Evolutionary conservation across 2,113 vertebrate genomes (phyloP).

Genomic region (Panthera tigris): DNA sequence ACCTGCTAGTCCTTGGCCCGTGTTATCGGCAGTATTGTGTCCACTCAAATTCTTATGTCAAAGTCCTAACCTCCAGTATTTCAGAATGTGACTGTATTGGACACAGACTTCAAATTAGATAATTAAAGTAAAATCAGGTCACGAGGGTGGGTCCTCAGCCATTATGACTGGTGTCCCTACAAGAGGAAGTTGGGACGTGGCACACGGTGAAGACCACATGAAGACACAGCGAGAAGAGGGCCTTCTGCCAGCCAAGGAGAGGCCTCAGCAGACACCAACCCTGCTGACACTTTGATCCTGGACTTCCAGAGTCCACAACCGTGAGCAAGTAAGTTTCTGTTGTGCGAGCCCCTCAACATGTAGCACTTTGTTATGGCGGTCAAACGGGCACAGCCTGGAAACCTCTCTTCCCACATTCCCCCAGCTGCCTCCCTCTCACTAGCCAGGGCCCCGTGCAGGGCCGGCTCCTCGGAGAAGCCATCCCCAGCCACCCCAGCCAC

Average conservation of each 20-base stretch:
- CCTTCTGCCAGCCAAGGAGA: not conserved
- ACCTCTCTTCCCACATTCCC: not conserved
- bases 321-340: not conserved
- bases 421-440: not conserved
- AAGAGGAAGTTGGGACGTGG: not conserved
- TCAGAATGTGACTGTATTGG: not conserved
- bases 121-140: not conserved
- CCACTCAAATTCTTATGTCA: not conserved
- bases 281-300: too few species aligned
- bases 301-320: not conserved
- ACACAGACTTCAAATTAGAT: not conserved
- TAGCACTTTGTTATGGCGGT: not conserved
- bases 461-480: not conserved
- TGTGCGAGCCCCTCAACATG: not conserved
- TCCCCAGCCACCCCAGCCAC: fast-evolving
- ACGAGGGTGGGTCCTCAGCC: not conserved
- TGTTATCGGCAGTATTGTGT: not conserved
- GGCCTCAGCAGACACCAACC: not conserved
- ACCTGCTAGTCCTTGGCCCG: not conserved
- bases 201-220: not conserved
- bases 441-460: not conserved
- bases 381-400: not conserved
- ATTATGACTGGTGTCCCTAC: not conserved
- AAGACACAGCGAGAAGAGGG: not conserved
- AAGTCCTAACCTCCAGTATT: not conserved